phyloP scores from a whole-genome alignment of 2,888 invertebrate genomes.

The Osmoderma eremita region DNA sequence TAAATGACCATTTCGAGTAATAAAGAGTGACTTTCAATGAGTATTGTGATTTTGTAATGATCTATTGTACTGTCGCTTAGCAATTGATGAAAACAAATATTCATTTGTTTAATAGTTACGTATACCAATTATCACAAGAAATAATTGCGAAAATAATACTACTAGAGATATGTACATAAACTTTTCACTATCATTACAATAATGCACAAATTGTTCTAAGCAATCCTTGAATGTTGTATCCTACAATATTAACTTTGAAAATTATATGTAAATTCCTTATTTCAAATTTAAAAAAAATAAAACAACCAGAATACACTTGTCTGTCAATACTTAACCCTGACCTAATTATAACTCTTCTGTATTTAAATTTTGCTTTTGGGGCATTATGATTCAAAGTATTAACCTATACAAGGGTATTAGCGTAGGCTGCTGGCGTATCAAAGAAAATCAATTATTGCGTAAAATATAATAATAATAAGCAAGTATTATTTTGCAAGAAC shows the following conservation, averaged over 20 bases:
- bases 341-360: constrained; percentile 17
- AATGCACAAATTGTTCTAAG: no score
- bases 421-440: constrained; percentile 1
- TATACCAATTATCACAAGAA: no score
- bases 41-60: no score
- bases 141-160: no score
- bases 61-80: no score
- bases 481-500: constrained; percentile 27
- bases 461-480: constrained; percentile 13
- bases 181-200: no score
- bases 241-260: background rate
- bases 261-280: background rate
- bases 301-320: background rate
- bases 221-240: no score
- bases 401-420: constrained; percentile 1
- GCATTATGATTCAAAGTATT: constrained; percentile 17
- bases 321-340: constrained; percentile 8
- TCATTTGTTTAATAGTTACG: no score
- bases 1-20: no score
- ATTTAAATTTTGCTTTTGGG: constrained; percentile 21
- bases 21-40: no score
- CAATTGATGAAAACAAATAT: no score
- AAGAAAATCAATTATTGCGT: constrained; percentile 15
- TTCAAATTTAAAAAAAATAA: constrained; percentile 2
- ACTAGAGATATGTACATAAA: no score